Percentiles rank a stretch among this genome's conserved stretches.
Evolutionary conservation across 2,113 vertebrate species (phyloP).

Genomic region (Tenebrosternarchus preto): DNA sequence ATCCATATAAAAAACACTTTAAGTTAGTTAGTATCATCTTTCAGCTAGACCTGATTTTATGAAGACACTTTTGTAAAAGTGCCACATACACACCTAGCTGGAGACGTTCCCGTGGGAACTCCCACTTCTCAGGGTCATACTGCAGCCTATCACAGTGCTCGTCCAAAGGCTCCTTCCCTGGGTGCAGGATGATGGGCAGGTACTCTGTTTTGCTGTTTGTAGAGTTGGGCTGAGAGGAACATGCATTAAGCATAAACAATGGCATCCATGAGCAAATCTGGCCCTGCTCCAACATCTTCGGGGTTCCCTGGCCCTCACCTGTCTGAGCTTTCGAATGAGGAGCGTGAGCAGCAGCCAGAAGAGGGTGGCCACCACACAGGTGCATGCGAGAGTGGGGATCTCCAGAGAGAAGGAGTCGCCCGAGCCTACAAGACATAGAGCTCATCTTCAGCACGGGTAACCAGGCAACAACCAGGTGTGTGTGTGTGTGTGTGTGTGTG

Average conservation of each 20-base stretch:
- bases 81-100: constrained; percentile 80
- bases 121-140: constrained; percentile 91
- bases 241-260: neutral
- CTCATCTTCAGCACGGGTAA: constrained; percentile 14
- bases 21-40: too few relatives aligned
- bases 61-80: too few relatives aligned
- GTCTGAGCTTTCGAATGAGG: constrained; percentile 89
- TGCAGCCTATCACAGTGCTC: constrained; percentile 87
- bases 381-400: constrained; percentile 86
- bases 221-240: constrained; percentile 73
- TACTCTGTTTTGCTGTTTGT: constrained; percentile 80
- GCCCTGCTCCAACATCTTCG: neutral
- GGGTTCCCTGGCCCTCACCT: constrained; percentile 59
- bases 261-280: neutral
- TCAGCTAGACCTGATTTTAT: too few relatives aligned
- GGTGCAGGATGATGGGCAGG: constrained; percentile 90
- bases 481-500: neutral
- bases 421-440: constrained; percentile 69
- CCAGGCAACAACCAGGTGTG: neutral
- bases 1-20: neutral
- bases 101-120: constrained; percentile 90
- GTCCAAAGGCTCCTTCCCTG: constrained; percentile 81
- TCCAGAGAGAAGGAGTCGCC: constrained; percentile 83
- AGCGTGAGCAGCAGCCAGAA: constrained; percentile 93
- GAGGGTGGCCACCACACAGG: constrained; percentile 86